Base-by-base conservation (phyloP, 2,888 invertebrate genomes). In the Chelonus formosanus region DNA sequence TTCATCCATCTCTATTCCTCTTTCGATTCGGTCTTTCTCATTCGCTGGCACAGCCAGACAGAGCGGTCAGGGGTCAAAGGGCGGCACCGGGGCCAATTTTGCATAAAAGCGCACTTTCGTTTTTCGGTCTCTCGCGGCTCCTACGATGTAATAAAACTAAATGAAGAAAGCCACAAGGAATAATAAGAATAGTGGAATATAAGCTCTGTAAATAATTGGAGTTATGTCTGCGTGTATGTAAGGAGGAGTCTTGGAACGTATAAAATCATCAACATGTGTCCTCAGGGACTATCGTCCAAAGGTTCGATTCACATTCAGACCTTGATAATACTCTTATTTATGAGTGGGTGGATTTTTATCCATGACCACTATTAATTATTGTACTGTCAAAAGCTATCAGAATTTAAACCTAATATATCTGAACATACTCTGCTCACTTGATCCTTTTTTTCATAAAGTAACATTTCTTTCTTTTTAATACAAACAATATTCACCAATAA, bases 61-160 rank as follows among this genome's bases (percentile, higher is more conserved):
- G 72, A 65, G 69, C 71, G 71, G 68, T 70, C 67, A 64, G 70
- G 67, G 80, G 78, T 78, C 80, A 78, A 76, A 79, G 80, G 79
- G 78, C 78, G 76, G 72, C 73, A 72, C 68, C 74, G 74, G 52
- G 44, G 57, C 60, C 64, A 52, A 67, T 67, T 70, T 78, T 78
- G 74, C 77, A 77, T 73, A 68, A 74, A 73, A 70, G 60, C 57
- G 62, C 66, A 72, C 70, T 72, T 71, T 72, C 70, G 70, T 68
- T 72, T 72, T 71, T 72, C 69, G 65, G 52, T 63, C 67, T 20
- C 20, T 63, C 56, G 47, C 53, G 52, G 53, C 35, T 34, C 45
- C 64, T 52, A 64, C 57, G 63, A 57, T 64, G 64, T 50, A 64
- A 64, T 64, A 64, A 64, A 64, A 64, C 58, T 36, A 32, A 35